phyloP scores from a whole-genome alignment of 2,888 invertebrate genomes.

The Scaptomyza parva region DNA sequence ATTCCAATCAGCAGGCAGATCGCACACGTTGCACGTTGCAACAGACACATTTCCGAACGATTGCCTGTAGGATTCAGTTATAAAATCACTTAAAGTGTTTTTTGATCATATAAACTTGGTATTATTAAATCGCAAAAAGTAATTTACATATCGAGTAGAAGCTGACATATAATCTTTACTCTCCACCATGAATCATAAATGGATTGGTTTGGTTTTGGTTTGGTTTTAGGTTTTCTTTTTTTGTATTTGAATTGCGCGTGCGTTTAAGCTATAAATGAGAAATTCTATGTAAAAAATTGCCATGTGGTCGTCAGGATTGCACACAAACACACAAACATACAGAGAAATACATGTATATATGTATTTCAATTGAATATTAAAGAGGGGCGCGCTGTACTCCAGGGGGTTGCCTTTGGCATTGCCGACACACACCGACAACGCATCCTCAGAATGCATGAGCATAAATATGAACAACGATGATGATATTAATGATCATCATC shows the following conservation, averaged over 20 bases:
- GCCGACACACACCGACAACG: constrained; percentile 19
- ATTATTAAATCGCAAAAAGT: too few species aligned
- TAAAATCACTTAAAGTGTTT: too few species aligned
- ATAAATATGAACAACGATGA: constrained; percentile 29
- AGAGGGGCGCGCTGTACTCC: constrained; percentile 8
- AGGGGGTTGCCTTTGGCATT: constrained; percentile 37
- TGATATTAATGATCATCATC: constrained; percentile 25
- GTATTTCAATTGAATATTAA: constrained; percentile 25
- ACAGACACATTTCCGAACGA: constrained; percentile 1
- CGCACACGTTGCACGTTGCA: constrained; percentile 30
- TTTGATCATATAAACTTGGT: too few species aligned
- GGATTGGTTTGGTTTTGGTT: neutral
- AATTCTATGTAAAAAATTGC: constrained; percentile 20
- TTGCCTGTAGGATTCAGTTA: too few species aligned
- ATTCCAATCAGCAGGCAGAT: constrained; percentile 39
- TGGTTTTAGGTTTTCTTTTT: too few species aligned
- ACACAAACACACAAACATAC: neutral
- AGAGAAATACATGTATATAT: constrained; percentile 3
- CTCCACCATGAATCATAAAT: neutral
- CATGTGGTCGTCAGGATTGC: constrained; percentile 14
- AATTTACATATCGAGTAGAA: too few species aligned
- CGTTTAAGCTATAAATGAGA: constrained; percentile 16
- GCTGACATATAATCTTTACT: too few species aligned
- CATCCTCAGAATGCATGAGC: constrained; percentile 26
- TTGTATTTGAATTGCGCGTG: constrained; percentile 15